Evolutionary conservation across 2,113 vertebrate species (phyloP), one percentile per base, ranked within the genome.

Genomic region (Tor tambroides): DNA sequence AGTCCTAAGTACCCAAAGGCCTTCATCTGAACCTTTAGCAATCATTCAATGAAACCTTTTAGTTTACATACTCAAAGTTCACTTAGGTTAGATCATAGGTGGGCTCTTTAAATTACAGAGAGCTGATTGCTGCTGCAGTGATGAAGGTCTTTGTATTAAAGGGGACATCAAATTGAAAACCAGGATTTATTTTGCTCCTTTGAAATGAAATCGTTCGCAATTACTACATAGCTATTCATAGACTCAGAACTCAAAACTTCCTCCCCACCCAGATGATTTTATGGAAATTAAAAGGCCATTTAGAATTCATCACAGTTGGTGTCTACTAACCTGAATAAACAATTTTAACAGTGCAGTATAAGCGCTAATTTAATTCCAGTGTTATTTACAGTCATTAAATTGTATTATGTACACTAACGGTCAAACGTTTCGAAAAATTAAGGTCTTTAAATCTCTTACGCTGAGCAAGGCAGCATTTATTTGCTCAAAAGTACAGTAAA

Each of bases 131-230:
- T 17, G 14, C 11, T 49, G 41, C 41, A 76, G 72, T 75, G 23
- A 76, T 46, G 14, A 26, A 17, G 41, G n/a, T 76, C 23, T 43
- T 28, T 76, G 12, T 30, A 30, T 75, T 84, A 76, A 88, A 83
- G 43, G 17, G 51, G 28, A 32, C 43, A 59, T 56, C 5, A 67
- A 30, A 65, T 17, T 51, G 14, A 51, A 51, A 28, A 65, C 6
- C 26, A 2, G 63, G 0, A 14, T 65, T 65, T 12, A 12, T 26
- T 65, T 28, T 65, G 11, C 1, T 28, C 61, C n/a, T 28, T 65
- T 65, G 11, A 65, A 28, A 69, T 69, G 6, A 67, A 67, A 67
- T 67, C 0, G 65, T 32, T 69, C 15, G 19, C 28, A 69, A 8
- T 69, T 19, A 28, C 11, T 14, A 12, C 12, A 21, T 10, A 59